Base-by-base conservation (phyloP, 1,140 invertebrate genomes). In the Plutomurus gul region DNA sequence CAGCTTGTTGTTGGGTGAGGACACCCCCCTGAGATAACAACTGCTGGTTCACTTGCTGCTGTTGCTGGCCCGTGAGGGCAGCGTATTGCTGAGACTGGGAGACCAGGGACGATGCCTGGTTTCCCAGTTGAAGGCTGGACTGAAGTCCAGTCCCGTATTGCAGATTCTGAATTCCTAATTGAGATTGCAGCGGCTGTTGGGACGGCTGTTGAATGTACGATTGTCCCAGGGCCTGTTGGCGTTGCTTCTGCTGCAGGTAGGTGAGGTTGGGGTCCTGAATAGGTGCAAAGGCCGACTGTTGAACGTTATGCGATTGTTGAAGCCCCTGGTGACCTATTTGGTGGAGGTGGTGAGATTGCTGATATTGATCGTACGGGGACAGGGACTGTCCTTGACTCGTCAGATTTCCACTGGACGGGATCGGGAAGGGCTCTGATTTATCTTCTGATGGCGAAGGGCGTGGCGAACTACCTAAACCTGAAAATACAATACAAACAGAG, bases 401-500 rank as follows among this genome's bases (percentile, higher is more conserved):
- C 65, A 72, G 73, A 70, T 49, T 47, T 77, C 76, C 75, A 78
- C 60, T 47, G 81, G 72, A 78, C 79, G 80, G 25, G 78, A 82
- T 70, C 16, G 82, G 80, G 65, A 82, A 82, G 27, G 81, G 81
- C 70, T 81, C 80, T 75, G 83, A 75, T 74, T 86, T 85, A 2
- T 87, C 86, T 77, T 82, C 81, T 46, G 85, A 85, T 16, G 87
- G 85, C n/a, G 87, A 87, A 7, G 85, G 84, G 60, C 85, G 77
- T n/a, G 85, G 85, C 7, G 87, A 86, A 37, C 85, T 84, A 56
- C 87, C 85, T 74, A 87, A 81, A 39, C 87, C 87, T 87, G 73
- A 1, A 76, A 43, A 78, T 74, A 46, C 43, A 43, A 76, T 27
- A 73, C 33, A 76, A 39, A 25, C 36, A 39, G 25, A 8, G 7